These are phyloP conservation scores for Scaeva pyrastri DNA, from an alignment of 2,888 invertebrate species.

Conservation along the genomic window DNA sequence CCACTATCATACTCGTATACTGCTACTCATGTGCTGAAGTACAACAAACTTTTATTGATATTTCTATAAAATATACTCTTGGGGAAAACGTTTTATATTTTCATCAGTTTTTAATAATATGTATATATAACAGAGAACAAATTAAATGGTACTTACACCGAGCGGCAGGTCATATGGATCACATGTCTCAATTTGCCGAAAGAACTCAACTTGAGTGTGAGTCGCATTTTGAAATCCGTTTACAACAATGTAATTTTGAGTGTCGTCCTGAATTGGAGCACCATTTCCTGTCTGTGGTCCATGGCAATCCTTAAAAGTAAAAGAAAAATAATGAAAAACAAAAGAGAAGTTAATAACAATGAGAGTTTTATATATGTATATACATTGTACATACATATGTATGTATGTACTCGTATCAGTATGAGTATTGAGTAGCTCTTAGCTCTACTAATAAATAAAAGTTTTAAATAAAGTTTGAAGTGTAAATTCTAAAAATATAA, in stretches of 20 bases:
- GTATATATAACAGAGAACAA: constrained; percentile 9
- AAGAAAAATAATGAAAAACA: constrained; percentile 1
- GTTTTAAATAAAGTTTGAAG: too few relatives aligned
- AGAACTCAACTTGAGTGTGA: constrained; percentile 92
- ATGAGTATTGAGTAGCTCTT: too few relatives aligned
- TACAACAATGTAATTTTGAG: constrained; percentile 92
- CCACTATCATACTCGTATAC: too few relatives aligned
- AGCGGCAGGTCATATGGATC: constrained; percentile 90
- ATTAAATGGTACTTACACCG: constrained; percentile 85
- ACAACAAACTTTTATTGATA: background rate
- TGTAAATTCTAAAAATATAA: too few relatives aligned
- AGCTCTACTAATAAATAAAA: too few relatives aligned
- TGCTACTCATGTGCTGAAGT: too few relatives aligned
- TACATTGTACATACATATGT: too few relatives aligned
- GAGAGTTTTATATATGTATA: too few relatives aligned
- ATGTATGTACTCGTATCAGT: too few relatives aligned
- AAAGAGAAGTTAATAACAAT: too few relatives aligned
- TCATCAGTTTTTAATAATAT: background rate
- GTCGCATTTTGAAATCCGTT: constrained; percentile 92
- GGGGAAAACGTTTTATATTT: background rate
- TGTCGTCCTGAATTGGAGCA: constrained; percentile 90
- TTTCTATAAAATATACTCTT: background rate
- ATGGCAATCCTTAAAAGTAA: constrained; percentile 90
- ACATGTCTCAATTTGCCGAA: constrained; percentile 92
- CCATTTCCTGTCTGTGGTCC: constrained; percentile 86